These are phyloP conservation scores for Mormyrops attenuatus DNA, from an alignment of 2,797 vertebrate genomes.

Conservation along the genomic window DNA sequence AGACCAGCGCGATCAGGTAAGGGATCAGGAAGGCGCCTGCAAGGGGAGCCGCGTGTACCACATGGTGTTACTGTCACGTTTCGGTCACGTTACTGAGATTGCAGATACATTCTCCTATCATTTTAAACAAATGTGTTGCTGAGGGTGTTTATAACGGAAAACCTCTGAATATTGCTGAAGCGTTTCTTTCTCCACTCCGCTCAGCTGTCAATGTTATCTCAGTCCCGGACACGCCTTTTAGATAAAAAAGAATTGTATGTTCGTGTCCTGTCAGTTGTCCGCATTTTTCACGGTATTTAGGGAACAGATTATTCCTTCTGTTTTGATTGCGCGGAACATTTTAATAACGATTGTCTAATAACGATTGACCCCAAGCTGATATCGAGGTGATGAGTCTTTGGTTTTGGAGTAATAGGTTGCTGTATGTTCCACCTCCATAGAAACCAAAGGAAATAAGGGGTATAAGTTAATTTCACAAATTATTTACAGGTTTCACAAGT, in stretches of 20 bases:
- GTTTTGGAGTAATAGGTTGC: too few relatives aligned
- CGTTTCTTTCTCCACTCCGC: neutral
- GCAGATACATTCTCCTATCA: neutral
- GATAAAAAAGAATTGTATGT: neutral
- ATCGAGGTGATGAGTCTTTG: too few relatives aligned
- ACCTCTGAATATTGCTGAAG: neutral
- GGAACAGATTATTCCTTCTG: constrained; percentile 2
- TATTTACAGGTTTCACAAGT: too few relatives aligned
- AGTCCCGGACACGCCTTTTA: neutral
- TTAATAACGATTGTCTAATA: neutral
- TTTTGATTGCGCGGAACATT: neutral
- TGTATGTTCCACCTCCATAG: too few relatives aligned
- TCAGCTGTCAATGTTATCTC: constrained; percentile 9
- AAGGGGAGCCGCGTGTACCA: constrained; percentile 13
- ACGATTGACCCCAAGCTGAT: too few relatives aligned
- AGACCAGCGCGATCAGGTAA: constrained; percentile 65
- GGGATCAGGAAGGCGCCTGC: constrained; percentile 79
- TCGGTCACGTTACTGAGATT: neutral
- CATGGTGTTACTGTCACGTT: neutral
- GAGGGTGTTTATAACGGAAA: neutral
- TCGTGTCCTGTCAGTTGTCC: neutral
- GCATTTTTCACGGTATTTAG: neutral
- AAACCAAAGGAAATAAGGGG: too few relatives aligned
- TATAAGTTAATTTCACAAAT: too few relatives aligned
- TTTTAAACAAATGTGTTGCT: neutral